phyloP scores from a whole-genome alignment of 2,888 invertebrate genomes.

The Drosophila conformis region DNA sequence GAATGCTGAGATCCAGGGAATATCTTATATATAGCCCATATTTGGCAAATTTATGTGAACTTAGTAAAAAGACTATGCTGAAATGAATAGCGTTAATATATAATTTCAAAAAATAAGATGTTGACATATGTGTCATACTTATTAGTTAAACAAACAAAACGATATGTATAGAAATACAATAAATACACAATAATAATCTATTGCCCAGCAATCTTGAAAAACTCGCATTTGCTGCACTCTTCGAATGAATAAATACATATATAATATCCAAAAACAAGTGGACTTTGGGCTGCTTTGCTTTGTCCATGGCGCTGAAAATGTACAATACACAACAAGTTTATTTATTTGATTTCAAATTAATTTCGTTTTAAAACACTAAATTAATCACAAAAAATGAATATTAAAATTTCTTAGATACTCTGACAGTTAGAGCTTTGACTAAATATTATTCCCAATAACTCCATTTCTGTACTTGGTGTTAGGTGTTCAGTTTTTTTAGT shows the following conservation, averaged over 20 bases:
- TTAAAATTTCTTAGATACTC: neutral
- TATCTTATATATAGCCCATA: neutral
- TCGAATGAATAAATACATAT: neutral
- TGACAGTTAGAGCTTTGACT: neutral
- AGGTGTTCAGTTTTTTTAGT: neutral
- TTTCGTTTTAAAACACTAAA: neutral
- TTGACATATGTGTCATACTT: neutral
- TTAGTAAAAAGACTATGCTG: neutral
- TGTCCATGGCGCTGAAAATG: neutral
- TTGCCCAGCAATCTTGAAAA: neutral
- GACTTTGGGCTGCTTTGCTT: neutral
- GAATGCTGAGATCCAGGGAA: slow-evolving; percentile 29
- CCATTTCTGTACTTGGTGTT: neutral
- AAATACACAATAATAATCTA: neutral
- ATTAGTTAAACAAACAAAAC: neutral
- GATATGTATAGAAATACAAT: neutral
- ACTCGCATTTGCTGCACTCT: neutral
- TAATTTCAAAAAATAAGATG: neutral
- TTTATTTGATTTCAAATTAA: neutral
- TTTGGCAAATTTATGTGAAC: neutral
- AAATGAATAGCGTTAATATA: neutral
- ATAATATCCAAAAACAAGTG: neutral
- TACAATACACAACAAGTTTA: neutral
- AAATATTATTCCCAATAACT: neutral
- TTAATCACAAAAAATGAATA: neutral